Conservation (phyloP, 2,888 invertebrate genomes). For the Monopis laevigella region DNA sequence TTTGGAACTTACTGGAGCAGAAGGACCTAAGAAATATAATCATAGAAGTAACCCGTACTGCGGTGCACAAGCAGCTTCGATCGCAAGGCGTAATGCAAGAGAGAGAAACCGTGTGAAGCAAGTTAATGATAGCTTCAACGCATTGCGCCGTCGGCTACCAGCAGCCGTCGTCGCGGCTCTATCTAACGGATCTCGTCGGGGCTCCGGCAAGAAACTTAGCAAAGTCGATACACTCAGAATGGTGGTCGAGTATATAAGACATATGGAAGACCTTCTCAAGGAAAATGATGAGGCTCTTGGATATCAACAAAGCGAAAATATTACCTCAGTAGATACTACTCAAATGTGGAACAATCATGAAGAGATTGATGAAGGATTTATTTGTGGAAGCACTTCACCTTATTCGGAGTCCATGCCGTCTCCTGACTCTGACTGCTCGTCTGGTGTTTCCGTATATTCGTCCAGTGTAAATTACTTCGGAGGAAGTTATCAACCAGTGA, state of each 20-base stretch:
- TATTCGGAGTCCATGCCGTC: constrained; percentile 67
- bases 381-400: constrained; percentile 40
- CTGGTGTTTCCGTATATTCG: constrained; percentile 48
- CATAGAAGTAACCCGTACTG: constrained; percentile 63
- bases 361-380: constrained; percentile 45
- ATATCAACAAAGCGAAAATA: constrained; percentile 15
- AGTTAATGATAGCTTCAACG: constrained; percentile 92
- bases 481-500: constrained; percentile 30
- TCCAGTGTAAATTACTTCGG: constrained; percentile 27
- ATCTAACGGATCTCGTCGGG: constrained; percentile 71
- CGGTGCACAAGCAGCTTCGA: constrained; percentile 80
- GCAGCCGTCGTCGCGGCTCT: constrained; percentile 77
- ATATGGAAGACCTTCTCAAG: constrained; percentile 79
- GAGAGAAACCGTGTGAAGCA: constrained; percentile 95
- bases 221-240: constrained; percentile 91
- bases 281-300: constrained; percentile 70
- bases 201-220: constrained; percentile 84
- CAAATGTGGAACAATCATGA: constrained; percentile 7
- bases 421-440: constrained; percentile 74
- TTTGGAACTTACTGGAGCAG: constrained; percentile 46
- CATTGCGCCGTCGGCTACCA: constrained; percentile 85
- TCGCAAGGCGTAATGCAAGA: constrained; percentile 91
- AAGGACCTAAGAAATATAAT: constrained; percentile 70
- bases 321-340: background rate
- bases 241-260: constrained; percentile 90